Conservation (phyloP, 2,888 invertebrate species). For the Ormyrus nitidulus region DNA sequence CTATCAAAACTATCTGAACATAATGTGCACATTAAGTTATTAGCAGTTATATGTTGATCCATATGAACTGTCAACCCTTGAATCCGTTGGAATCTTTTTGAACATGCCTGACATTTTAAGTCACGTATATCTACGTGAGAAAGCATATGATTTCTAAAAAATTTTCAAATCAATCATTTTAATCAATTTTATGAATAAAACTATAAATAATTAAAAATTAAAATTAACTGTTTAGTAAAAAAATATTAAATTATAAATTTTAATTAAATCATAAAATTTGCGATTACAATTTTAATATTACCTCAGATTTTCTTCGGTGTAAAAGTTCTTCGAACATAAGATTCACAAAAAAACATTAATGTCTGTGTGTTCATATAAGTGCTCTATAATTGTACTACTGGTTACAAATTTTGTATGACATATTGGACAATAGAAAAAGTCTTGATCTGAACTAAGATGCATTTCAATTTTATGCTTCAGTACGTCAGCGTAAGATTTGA, state of each 20-base stretch:
- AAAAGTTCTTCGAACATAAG: constrained; percentile 33
- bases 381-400: constrained; percentile 29
- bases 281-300: constrained; percentile 16
- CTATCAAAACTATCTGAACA: constrained; percentile 22
- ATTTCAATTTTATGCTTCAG: constrained; percentile 47
- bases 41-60: constrained; percentile 17
- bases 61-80: constrained; percentile 28
- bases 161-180: neutral
- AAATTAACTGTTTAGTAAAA: neutral
- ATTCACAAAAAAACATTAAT: constrained; percentile 34
- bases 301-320: constrained; percentile 47
- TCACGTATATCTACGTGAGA: constrained; percentile 47
- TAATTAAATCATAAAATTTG: neutral
- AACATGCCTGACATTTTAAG: constrained; percentile 36
- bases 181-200: too few relatives aligned
- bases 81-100: constrained; percentile 30
- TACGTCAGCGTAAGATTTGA: constrained; percentile 37
- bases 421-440: constrained; percentile 43
- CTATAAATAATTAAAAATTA: neutral
- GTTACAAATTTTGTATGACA: constrained; percentile 41
- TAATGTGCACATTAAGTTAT: constrained; percentile 23
- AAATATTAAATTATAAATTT: constrained; percentile 14
- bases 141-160: constrained; percentile 34
- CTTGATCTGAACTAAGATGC: constrained; percentile 30
- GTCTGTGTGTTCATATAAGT: constrained; percentile 40